These are phyloP conservation scores for Lithophane socia DNA, from an alignment of 2,888 invertebrate genomes.

Conservation along the genomic window DNA sequence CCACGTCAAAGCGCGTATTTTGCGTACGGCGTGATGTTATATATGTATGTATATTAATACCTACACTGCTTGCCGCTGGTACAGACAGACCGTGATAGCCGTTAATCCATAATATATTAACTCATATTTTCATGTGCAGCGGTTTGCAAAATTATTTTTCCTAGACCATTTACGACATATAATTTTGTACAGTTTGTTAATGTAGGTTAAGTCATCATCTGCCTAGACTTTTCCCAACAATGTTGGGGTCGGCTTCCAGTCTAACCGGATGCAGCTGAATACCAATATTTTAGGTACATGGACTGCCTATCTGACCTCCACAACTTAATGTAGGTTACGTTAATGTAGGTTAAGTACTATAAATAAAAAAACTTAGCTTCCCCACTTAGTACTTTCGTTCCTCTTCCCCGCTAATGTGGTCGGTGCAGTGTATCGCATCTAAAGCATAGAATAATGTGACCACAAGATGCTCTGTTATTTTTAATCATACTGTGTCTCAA, in stretches of 20 bases:
- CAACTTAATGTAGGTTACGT: no score
- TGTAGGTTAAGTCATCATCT: no score
- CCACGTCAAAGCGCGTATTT: no score
- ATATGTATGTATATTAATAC: background rate
- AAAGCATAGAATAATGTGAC: background rate
- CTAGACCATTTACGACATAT: background rate
- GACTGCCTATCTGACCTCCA: no score
- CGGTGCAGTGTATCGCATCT: background rate
- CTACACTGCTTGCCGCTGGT: background rate
- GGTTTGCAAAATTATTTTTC: no score
- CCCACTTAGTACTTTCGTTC: background rate
- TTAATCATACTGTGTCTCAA: background rate
- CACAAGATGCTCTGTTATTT: background rate
- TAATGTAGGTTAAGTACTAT: background rate
- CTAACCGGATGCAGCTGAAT: no score
- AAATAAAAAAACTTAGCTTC: background rate
- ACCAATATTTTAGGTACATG: no score
- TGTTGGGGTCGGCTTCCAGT: no score
- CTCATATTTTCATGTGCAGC: background rate
- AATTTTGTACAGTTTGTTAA: background rate
- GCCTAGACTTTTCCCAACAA: no score
- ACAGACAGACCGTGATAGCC: background rate
- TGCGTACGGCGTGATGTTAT: no score
- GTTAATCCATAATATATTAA: background rate
- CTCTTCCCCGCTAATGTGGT: background rate